Evolutionary conservation across 2,113 vertebrate species (phyloP).

Genomic region (Gymnogyps californianus): DNA sequence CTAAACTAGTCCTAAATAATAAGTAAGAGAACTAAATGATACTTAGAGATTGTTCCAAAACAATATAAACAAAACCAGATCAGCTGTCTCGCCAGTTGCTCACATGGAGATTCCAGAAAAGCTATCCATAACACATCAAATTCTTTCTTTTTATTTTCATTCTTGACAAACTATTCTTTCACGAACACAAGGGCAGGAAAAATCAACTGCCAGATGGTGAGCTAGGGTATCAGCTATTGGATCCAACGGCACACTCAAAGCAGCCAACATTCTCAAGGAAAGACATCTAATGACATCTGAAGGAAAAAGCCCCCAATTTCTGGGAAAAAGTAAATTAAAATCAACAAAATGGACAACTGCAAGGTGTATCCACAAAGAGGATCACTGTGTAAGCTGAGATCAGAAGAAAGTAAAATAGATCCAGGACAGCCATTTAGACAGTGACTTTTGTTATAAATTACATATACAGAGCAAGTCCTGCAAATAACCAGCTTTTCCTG

Average conservation of each 20-base stretch:
- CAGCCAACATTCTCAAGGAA: constrained; percentile 31
- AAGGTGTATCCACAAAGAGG: background rate
- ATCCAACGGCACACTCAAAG: background rate
- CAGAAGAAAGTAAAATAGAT: background rate
- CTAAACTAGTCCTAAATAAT: background rate
- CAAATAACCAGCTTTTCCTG: background rate
- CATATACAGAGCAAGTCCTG: background rate
- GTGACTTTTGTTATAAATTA: background rate
- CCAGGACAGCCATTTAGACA: background rate
- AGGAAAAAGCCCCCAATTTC: background rate
- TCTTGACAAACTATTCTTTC: constrained; percentile 37
- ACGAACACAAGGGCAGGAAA: constrained; percentile 40
- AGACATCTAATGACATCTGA: constrained; percentile 1
- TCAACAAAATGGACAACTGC: background rate
- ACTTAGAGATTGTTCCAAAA: constrained; percentile 5
- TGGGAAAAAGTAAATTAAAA: background rate
- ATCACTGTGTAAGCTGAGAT: background rate
- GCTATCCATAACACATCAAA: background rate
- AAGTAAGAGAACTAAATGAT: background rate
- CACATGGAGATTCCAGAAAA: constrained; percentile 17
- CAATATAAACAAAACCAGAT: constrained; percentile 6
- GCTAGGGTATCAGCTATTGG: constrained; percentile 14
- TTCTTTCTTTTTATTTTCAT: constrained; percentile 36
- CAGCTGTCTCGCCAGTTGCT: background rate
- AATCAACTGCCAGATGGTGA: constrained; percentile 45